Evolutionary conservation across 2,797 vertebrate genomes (phyloP), one percentile per base, ranked within the genome.

Genomic region (Hemitrygon akajei): DNA sequence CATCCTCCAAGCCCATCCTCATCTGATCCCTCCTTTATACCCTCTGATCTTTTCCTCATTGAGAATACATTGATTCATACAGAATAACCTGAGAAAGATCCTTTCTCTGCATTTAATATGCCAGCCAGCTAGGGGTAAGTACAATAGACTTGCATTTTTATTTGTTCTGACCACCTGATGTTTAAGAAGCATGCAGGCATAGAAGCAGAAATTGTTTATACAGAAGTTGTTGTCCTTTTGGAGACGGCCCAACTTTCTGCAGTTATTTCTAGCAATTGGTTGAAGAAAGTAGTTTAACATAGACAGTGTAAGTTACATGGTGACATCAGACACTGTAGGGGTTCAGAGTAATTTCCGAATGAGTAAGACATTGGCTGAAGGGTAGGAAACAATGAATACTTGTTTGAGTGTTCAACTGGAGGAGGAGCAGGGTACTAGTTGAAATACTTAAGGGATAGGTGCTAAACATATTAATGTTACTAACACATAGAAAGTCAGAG

Each of bases 331-430:
- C 34, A 76, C 75, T 76, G 5, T 75, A 25, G 30, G 30, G 76
- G n/a, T 79, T 79, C 76, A 80, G 12, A 37, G n/a, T 80, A 80
- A 37, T 37, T 20, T 80, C 77, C 37, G 77, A 80, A 80, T 80
- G 34, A 20, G 77, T 18, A 37, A 80, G 77, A 37, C 14, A 80
- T 18, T 80, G 77, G 12, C 77, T 37, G 77, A 80, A 80, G 10
- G 34, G 77, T 40, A 80, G 77, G 77, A 80, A 80, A 80, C n/a
- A 80, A 40, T 80, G 34, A 80, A 80, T 80, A 80, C 77, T 37
- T 80, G 34, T 40, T 80, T 0, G 34, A 37, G 34, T 14, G 14
- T 80, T 80, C 18, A 18, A 18, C 77, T 40, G n/a, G 34, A 80
- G 18, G 18, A 73, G 20, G 20, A 25, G 20, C 66, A 69, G 12